Conservation (phyloP, 1,140 invertebrate species). For the Lethocerus indicus region DNA sequence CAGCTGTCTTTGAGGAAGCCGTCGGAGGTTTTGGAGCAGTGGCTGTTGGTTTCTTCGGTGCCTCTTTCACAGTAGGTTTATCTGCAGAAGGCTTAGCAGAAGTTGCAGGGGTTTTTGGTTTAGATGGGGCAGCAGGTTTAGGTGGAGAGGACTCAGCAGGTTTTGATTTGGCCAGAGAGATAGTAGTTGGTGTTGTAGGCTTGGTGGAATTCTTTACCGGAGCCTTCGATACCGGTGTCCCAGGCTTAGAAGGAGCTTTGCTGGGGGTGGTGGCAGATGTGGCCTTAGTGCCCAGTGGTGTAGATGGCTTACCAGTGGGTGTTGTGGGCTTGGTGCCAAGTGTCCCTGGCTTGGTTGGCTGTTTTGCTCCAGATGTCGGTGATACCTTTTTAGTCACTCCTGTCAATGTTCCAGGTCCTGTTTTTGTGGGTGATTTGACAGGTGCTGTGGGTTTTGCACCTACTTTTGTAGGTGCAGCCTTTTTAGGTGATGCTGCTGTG, state of each 20-base stretch:
- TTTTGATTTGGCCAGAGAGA: conserved; percentile 3
- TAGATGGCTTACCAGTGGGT: background rate
- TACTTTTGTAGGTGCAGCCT: conserved; percentile 5
- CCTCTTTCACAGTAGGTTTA: conserved; percentile 9
- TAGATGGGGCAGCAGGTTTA: background rate
- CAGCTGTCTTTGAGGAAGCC: background rate
- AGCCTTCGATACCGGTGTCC: background rate
- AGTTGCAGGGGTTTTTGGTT: conserved; percentile 1
- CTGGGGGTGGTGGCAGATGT: too few relatives aligned
- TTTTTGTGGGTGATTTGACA: conserved; percentile 4
- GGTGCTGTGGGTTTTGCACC: conserved; percentile 4
- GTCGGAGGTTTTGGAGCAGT: conserved; percentile 1
- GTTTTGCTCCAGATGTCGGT: background rate
- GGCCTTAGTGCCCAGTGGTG: too few relatives aligned
- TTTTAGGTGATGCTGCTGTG: conserved; percentile 4
- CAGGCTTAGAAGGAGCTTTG: background rate
- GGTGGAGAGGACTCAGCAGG: background rate
- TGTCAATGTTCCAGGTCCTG: too few relatives aligned
- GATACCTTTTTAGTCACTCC: background rate
- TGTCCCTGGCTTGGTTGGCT: background rate
- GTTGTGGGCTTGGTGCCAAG: background rate
- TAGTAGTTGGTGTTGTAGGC: conserved; percentile 4
- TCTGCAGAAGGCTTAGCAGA: conserved; percentile 5
- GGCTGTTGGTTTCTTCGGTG: background rate
- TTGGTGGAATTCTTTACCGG: conserved; percentile 6